Evolutionary conservation across 1,140 invertebrate genomes (phyloP).

Genomic region (Formica exsecta): DNA sequence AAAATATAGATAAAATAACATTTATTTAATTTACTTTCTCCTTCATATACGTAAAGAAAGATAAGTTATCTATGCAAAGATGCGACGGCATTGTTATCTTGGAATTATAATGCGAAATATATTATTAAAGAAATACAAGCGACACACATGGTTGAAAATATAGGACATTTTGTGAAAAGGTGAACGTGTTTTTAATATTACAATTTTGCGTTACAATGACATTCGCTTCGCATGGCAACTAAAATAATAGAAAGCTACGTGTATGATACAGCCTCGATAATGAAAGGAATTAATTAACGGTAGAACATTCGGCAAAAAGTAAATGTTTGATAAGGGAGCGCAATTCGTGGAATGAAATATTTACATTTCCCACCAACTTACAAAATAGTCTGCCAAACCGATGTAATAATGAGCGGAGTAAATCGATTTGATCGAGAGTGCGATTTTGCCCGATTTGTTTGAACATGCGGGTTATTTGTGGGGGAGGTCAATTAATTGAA

Average conservation of each 20-base stretch:
- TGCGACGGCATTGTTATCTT: neutral
- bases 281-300: constrained; percentile 59
- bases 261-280: constrained; percentile 27
- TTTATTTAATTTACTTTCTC: neutral
- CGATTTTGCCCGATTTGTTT: constrained; percentile 38
- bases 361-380: constrained; percentile 52
- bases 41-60: no score
- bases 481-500: constrained; percentile 19
- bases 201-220: constrained; percentile 40
- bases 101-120: constrained; percentile 15
- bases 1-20: neutral
- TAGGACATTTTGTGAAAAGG: constrained; percentile 20
- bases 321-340: constrained; percentile 40
- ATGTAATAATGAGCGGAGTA: constrained; percentile 30
- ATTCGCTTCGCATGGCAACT: neutral
- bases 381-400: constrained; percentile 18
- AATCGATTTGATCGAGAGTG: constrained; percentile 22
- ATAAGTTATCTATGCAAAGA: neutral
- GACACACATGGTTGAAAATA: constrained; percentile 27
- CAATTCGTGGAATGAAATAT: constrained; percentile 45
- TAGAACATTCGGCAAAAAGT: constrained; percentile 42
- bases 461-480: constrained; percentile 21
- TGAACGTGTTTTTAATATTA: constrained; percentile 30
- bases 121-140: constrained; percentile 32
- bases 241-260: constrained; percentile 46